These are phyloP conservation scores for Zaprionus nigranus DNA, from an alignment of 1,140 invertebrate genomes.

Conservation along the genomic window DNA sequence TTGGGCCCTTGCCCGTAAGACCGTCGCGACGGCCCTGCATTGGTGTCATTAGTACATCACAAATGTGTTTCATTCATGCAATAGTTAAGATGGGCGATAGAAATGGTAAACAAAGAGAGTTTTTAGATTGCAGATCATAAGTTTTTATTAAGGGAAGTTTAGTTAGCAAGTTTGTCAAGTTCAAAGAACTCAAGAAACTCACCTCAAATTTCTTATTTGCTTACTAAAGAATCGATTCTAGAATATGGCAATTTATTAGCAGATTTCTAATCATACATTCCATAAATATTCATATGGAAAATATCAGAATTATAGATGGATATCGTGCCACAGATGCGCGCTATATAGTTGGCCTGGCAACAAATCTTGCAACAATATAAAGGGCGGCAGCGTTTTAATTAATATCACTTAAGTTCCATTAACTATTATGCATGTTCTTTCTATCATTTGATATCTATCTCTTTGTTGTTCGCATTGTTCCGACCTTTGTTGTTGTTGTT, in stretches of 20 bases:
- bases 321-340: slow-evolving; percentile 1
- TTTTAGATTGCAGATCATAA: not conserved
- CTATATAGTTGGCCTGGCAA: slow-evolving; percentile 31
- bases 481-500: slow-evolving; percentile 5
- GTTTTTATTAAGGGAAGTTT: too few relatives aligned
- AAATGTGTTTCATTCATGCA: not conserved
- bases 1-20: too few relatives aligned
- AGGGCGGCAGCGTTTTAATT: slow-evolving; percentile 67
- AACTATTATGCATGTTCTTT: slow-evolving; percentile 63
- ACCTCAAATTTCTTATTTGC: not conserved
- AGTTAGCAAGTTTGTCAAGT: too few relatives aligned
- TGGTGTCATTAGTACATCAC: not conserved
- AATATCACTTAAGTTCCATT: slow-evolving; percentile 69
- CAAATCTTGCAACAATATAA: slow-evolving; percentile 38
- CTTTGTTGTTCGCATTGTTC: slow-evolving; percentile 30
- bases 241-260: too few relatives aligned
- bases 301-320: slow-evolving; percentile 1
- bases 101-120: not conserved
- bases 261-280: not conserved
- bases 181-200: not conserved
- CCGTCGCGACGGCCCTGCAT: not conserved
- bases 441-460: slow-evolving; percentile 42
- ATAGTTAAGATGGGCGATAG: not conserved
- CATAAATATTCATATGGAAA: not conserved
- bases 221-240: not conserved